Evolutionary conservation across 2,888 invertebrate species (phyloP), one percentile per base, ranked within the genome.

Genomic region (Orthonevra nobilis): DNA sequence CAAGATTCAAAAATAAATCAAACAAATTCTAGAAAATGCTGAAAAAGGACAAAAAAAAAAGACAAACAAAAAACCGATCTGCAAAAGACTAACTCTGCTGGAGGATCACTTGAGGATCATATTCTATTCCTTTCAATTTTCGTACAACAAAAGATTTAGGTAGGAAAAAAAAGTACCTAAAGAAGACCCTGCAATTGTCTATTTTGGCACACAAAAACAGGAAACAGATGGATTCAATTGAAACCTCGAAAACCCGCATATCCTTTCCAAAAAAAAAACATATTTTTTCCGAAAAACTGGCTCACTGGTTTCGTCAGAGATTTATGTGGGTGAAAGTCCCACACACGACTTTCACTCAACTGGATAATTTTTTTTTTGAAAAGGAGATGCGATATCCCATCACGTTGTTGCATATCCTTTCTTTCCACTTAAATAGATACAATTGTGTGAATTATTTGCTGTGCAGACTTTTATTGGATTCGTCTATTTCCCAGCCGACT

Each of bases 291-390:
- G 6, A 36, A 17, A 56, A 46, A 60, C 66, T 58, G 34, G 60
- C 26, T 10, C 28, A 48, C 6, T n/a, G 4, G 34, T 17, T n/a
- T 9, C 36, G 23, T 19, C 42, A 56, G 36, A n/a, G n/a, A 73
- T 79, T 66, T 73, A 79, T 79, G 79, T 79, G 79, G 79, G 79
- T 68, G 73, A 73, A 61, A 73, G 60, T 40, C 10, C 30, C 44
- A 28, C 17, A 30, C 6, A 42, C 26, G 15, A 75, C 66, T 56
- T 73, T 73, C 73, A 56, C 44, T 28, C 12, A 66, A 73, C 26
- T 46, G 9, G 58, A 58, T 66, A 20, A 50, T 32, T 4, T 40
- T n/a, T n/a, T n/a, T n/a, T n/a, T n/a, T n/a, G n/a, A n/a, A n/a
- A n/a, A n/a, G n/a, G n/a, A 30, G 52, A 44, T 28, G 14, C 15